Base-by-base conservation (phyloP, 2,797 vertebrate genomes). In the Meda fulgida region DNA sequence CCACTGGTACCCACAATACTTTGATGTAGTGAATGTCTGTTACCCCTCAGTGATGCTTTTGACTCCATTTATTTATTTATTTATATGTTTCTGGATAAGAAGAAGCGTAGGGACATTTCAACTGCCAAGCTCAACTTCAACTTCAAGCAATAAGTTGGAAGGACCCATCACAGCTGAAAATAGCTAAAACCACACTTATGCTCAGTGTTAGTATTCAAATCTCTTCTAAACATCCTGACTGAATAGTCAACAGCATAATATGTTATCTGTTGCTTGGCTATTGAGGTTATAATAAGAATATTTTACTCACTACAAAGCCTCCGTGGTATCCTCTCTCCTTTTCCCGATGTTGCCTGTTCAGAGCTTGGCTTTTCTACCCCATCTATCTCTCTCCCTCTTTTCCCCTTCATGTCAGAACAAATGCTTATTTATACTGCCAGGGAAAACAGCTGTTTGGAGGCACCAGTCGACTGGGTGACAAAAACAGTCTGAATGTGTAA, bases 401-500 rank as follows among this genome's bases (percentile, higher is more conserved):
- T 82, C 90, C 88, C 90, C 87, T 89, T 84, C 77, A 88, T 91
- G 89, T 93, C 91, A 86, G 85, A 89, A 91, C 86, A 80, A 87
- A 89, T 85, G 87, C 85, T 91, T 91, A 93, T 92, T 94, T 89
- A 93, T 88, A 92, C 90, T 92, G 91, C 89, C 89, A 91, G 89
- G 89, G 91, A 92, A 93, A 94, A 93, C 93, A 94, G 93, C 92
- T 94, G 94, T 94, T 93, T 92, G 87, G 88, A 91, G 83, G 88
- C 89, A 83, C 60, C 86, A 89, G 92, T 93, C 88, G 77, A 79
- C 79, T 76, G 75, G 85, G 87, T 87, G 89, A 91, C 88, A 89
- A 86, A 83, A 92, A 92, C 92, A 92, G 91, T 91, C 85, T 92
- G 93, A 92, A 92, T 93, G 89, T 87, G 92, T 94, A 93, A 94